Conservation (phyloP, 2,888 invertebrate genomes). For the Epistrophe eligans region DNA sequence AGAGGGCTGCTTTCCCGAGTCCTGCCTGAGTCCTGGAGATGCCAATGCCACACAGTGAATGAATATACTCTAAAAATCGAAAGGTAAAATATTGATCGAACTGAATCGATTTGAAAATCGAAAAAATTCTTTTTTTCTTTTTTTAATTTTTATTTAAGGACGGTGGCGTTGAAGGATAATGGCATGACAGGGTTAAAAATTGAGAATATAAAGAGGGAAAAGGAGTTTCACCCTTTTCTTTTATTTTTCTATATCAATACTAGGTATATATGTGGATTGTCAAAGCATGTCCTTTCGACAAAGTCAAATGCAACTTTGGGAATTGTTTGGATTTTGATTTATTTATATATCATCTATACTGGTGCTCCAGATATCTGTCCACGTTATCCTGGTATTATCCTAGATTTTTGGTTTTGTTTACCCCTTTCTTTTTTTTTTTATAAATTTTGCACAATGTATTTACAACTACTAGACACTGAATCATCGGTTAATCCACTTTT, state of each 20-base stretch:
- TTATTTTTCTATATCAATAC: neutral
- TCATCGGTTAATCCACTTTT: conserved; percentile 54
- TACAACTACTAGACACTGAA: conserved; percentile 25
- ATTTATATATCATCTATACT: conserved; percentile 79
- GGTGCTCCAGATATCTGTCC: conserved; percentile 79
- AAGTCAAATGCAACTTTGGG: conserved; percentile 84
- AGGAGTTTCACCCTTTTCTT: conserved; percentile 55
- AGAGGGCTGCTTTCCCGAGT: conserved; percentile 5
- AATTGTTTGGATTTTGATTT: conserved; percentile 83
- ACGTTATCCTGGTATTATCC: conserved; percentile 83
- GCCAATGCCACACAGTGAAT: conserved; percentile 24
- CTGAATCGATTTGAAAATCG: conserved; percentile 75
- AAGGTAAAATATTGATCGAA: conserved; percentile 75
- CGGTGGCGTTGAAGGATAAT: conserved; percentile 70
- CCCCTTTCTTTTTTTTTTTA: conserved; percentile 76
- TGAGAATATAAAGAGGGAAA: conserved; percentile 40
- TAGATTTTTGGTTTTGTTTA: conserved; percentile 82
- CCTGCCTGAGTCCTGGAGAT: neutral
- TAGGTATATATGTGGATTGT: conserved; percentile 40
- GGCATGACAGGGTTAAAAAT: conserved; percentile 72
- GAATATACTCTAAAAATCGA: conserved; percentile 42
- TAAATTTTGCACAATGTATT: conserved; percentile 16
- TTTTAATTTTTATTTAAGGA: conserved; percentile 68
- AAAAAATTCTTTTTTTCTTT: conserved; percentile 61
- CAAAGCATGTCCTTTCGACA: conserved; percentile 78